Base-by-base conservation (phyloP, 2,888 invertebrate genomes). In the Lithophane socia region DNA sequence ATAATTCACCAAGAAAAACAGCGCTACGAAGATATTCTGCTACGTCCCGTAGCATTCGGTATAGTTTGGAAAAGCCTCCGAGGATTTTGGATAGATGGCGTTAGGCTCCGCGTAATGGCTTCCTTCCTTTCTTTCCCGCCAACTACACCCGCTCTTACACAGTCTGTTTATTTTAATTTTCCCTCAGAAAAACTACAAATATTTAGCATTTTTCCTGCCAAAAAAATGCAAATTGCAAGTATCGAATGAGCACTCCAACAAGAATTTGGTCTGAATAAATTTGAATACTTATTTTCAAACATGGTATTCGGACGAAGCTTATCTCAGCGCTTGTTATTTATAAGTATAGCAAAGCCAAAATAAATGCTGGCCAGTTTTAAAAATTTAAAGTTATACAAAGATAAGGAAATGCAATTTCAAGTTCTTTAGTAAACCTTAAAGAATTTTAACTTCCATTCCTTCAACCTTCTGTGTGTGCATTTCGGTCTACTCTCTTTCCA, bases 41-140 rank as follows among this genome's bases (percentile, higher is more conserved):
- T 84, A 92, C 95, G 94, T 96, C 96, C 96, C 96, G 96, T 75
- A 96, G 94, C 96, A 95, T 95, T 95, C 93, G 93, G 91, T 94
- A 77, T 84, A 90, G 91, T 92, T 92, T 89, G 93, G 92, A 95
- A 96, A 95, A 96, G 94, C 96, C 96, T 96, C 96, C 94, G 92
- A 94, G 94, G 95, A 94, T 94, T 94, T 95, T 84, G 94, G 95
- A 95, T 96, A 96, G 96, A 96, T 96, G 96, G 96, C 96, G 96
- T 94, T 96, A 94, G 93, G 93, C 91, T 93, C 88, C 92, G 90
- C 91, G 87, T 94, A 95, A 95, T 94, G 90, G 91, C 91, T 91
- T 92, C 92, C 92, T 88, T 88, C 88, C 89, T 87, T 89, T 87
- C 84, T 86, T 88, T 85, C 82, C 90, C 87, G 81, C 86, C 83